Evolutionary conservation across 2,888 invertebrate genomes (phyloP), one percentile per base, ranked within the genome.

Genomic region (Brenthis hecate): DNA sequence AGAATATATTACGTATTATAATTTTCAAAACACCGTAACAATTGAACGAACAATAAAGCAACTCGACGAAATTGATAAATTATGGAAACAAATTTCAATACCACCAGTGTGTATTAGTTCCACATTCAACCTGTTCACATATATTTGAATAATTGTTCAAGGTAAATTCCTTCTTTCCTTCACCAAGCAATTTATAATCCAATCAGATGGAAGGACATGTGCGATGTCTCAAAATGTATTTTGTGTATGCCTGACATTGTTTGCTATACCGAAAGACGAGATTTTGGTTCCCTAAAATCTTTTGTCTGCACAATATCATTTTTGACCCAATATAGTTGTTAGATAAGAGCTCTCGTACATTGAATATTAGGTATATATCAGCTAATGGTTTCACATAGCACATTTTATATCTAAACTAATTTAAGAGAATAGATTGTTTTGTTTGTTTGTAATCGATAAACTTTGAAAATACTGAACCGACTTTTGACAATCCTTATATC

Each of bases 161-260:
- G 83, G 85, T 77, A 73, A 77, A 73, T 72, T 76, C 32, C 62
- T 68, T 58, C 80, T 84, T 84, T 86, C 86, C 86, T 80, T 81
- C 73, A 74, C 68, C 62, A 55, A 74, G 74, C 73, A 43, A 82
- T 83, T 81, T 81, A 80, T 79, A 82, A 79, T 79, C 80, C 75
- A 73, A 72, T 76, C 76, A 73, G 73, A 68, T 65, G n/a, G 23
- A 23, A 48, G n/a, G 8, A 48, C 36, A 11, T 2, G 36, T 3
- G 36, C 36, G 36, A 43, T 11, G 36, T 43, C 36, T 2, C 11
- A 11, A 43, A 43, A 43, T 43, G 2, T 11, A 2, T 43, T 11
- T 36, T 36, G 6, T 36, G 0, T 43, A 43, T 43, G 11, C 36
- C 8, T 8, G 8, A 43, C n/a, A 56, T n/a, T 23, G 23, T 23